Evolutionary conservation across 2,113 vertebrate species (phyloP).

Genomic region (Pseudorectes ferrugineus): DNA sequence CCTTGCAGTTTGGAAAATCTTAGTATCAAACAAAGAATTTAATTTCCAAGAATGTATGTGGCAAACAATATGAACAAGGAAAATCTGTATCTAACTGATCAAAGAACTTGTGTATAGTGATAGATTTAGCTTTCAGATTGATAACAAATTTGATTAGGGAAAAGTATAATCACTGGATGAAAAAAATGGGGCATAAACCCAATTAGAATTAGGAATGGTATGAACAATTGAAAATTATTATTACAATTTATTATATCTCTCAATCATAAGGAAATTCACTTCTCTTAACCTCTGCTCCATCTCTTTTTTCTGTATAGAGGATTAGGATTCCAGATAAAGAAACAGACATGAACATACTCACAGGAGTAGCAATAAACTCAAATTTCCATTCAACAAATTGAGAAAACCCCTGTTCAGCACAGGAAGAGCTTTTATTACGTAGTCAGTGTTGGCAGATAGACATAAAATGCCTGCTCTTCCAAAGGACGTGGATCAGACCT

Average conservation of each 20-base stretch:
- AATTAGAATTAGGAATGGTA: neutral
- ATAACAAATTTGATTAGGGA: neutral
- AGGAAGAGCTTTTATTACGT: neutral
- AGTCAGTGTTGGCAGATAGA: neutral
- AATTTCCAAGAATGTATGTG: neutral
- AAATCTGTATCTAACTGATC: neutral
- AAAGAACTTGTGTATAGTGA: neutral
- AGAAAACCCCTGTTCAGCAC: neutral
- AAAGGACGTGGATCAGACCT: neutral
- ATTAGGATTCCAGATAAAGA: neutral
- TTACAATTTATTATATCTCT: neutral
- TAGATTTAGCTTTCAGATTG: neutral
- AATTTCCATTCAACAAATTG: neutral
- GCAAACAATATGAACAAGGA: neutral
- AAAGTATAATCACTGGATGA: neutral
- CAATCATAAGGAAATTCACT: neutral
- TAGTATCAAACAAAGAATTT: neutral
- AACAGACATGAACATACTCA: accelerated
- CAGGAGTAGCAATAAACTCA: neutral
- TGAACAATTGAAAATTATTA: neutral
- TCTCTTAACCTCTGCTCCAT: neutral
- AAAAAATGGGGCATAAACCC: neutral
- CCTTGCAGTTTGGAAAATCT: neutral
- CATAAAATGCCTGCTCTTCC: neutral
- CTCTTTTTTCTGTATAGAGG: neutral